Evolutionary conservation across 2,888 invertebrate genomes (phyloP).

Genomic region (Leptopilina syphax): DNA sequence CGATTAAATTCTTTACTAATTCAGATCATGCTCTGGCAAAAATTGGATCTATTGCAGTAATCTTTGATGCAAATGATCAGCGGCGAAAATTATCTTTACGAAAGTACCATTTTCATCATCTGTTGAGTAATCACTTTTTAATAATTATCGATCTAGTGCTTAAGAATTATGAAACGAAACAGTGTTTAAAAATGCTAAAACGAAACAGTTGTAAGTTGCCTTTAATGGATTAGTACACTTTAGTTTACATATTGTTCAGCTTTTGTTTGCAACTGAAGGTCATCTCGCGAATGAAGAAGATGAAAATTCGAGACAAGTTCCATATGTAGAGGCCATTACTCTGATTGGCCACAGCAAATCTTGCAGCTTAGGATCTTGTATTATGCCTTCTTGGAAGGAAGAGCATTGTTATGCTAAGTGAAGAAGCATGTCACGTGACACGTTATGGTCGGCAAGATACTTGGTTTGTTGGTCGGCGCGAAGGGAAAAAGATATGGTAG

Average conservation of each 20-base stretch:
- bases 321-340: background rate
- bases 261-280: background rate
- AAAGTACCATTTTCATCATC: too few relatives aligned
- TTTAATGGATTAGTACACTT: too few relatives aligned
- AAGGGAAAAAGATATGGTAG: slow-evolving; percentile 37
- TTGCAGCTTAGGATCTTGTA: slow-evolving; percentile 17
- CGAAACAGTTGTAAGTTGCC: too few relatives aligned
- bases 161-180: too few relatives aligned
- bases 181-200: too few relatives aligned
- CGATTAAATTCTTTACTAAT: too few relatives aligned
- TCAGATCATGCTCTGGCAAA: too few relatives aligned
- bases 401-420: slow-evolving; percentile 33
- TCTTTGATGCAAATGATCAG: too few relatives aligned
- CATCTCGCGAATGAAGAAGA: background rate
- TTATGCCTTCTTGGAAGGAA: slow-evolving; percentile 24
- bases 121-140: too few relatives aligned
- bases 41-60: too few relatives aligned
- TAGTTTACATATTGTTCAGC: background rate
- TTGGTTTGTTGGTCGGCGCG: slow-evolving; percentile 20
- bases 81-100: too few relatives aligned
- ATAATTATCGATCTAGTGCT: too few relatives aligned
- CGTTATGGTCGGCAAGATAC: slow-evolving; percentile 19
- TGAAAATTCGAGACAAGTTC: slow-evolving; percentile 5
- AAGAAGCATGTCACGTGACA: slow-evolving; percentile 29
- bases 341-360: background rate